Conservation (phyloP, 2,888 invertebrate species). For the Ceratothoa steindachneri region DNA sequence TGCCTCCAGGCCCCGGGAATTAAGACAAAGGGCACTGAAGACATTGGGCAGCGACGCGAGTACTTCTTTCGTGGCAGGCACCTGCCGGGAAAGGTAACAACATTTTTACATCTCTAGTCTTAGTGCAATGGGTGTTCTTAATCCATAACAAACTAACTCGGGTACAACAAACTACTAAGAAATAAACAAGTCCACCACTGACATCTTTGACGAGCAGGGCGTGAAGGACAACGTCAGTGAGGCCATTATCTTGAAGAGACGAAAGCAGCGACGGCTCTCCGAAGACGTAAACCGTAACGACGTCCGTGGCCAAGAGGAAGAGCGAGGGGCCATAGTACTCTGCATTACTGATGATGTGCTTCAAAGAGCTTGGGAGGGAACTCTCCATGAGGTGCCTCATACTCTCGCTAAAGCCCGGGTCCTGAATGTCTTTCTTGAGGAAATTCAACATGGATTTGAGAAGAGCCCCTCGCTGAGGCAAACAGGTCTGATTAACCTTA, state of each 20-base stretch:
- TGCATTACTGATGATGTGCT: constrained; percentile 79
- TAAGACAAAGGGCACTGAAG: constrained; percentile 79
- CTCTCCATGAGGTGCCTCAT: constrained; percentile 83
- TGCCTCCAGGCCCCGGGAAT: constrained; percentile 71
- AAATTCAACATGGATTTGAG: constrained; percentile 85
- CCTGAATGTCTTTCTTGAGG: constrained; percentile 67
- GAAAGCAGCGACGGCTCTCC: constrained; percentile 76
- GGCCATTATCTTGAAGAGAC: constrained; percentile 76
- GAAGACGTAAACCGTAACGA: constrained; percentile 74
- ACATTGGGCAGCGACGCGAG: constrained; percentile 81
- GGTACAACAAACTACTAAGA: constrained; percentile 49
- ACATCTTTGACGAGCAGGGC: constrained; percentile 73
- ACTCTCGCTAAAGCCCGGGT: constrained; percentile 72
- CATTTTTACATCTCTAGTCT: too few relatives aligned
- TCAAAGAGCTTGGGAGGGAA: constrained; percentile 70
- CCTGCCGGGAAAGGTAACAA: constrained; percentile 52
- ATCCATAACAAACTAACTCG: not conserved
- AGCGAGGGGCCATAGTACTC: constrained; percentile 84
- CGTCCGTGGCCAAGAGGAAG: constrained; percentile 75
- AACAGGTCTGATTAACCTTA: constrained; percentile 60
- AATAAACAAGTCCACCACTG: constrained; percentile 54
- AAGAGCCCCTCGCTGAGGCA: constrained; percentile 76
- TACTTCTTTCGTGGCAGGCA: constrained; percentile 57
- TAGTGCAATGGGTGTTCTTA: too few relatives aligned
- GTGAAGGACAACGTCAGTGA: constrained; percentile 78